phyloP scores from a whole-genome alignment of 30 jellyfish, hydroid and myxozoan species.

The Pseudorhiza aurosa region DNA sequence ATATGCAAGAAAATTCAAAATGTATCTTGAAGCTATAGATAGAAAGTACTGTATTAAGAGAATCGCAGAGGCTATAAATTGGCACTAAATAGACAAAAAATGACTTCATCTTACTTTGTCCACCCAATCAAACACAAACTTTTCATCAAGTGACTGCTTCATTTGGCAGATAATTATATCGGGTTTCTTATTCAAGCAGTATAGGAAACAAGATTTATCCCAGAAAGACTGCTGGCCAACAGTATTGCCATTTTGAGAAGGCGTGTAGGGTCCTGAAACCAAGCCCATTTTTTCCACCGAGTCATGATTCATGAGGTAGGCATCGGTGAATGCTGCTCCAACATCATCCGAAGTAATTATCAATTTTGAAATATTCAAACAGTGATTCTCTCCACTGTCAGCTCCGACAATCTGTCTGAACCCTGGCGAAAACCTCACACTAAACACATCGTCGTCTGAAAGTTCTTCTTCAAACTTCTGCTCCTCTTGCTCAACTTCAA shows the following conservation, averaged over 20 bases:
- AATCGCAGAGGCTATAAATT: too few species aligned
- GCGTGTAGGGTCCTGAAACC: conserved; percentile 23
- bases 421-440: conserved; percentile 25
- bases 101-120: conserved; percentile 31
- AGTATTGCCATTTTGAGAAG: conserved; percentile 10
- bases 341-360: conserved; percentile 35
- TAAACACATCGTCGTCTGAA: conserved; percentile 13
- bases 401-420: neutral
- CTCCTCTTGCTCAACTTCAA: conserved; percentile 81
- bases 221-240: conserved; percentile 30
- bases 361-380: conserved; percentile 10
- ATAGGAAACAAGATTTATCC: conserved; percentile 57
- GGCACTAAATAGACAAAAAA: too few species aligned
- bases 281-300: conserved; percentile 22
- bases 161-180: conserved; percentile 40
- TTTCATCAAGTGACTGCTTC: conserved; percentile 19
- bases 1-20: too few species aligned
- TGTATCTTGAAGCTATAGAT: too few species aligned
- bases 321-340: conserved; percentile 42
- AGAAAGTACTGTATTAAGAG: too few species aligned
- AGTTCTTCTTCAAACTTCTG: conserved; percentile 50
- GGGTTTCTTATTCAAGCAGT: neutral
- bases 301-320: conserved; percentile 22
- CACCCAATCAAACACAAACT: conserved; percentile 36
- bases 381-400: neutral